Conservation (phyloP, 2,888 invertebrate species). For the Holacanthella duospinosa region DNA sequence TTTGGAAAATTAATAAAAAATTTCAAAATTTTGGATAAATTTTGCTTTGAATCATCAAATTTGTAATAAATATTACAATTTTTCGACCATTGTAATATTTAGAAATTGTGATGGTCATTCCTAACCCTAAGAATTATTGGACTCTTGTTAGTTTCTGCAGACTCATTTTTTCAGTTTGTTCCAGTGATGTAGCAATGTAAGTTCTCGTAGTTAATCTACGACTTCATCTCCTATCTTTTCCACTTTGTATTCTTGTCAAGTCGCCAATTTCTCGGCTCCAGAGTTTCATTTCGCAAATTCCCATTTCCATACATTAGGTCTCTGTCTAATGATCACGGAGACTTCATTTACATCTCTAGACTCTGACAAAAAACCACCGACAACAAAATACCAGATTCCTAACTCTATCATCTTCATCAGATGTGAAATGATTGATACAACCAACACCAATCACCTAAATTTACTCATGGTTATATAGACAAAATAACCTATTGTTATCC, state of each 20-base stretch:
- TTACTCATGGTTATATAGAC: too few relatives aligned
- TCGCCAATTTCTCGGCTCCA: not conserved
- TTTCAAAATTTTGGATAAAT: too few relatives aligned
- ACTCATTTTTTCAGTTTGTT: not conserved
- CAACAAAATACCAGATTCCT: not conserved
- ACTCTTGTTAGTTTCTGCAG: too few relatives aligned
- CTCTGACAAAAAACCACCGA: not conserved
- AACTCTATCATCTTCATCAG: not conserved
- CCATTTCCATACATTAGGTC: not conserved
- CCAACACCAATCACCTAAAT: too few relatives aligned
- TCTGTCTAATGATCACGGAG: constrained; percentile 1
- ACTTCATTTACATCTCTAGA: not conserved
- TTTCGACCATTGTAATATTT: too few relatives aligned
- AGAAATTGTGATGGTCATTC: too few relatives aligned
- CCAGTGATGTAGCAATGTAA: not conserved
- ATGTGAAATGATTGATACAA: not conserved
- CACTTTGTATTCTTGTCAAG: constrained; percentile 11
- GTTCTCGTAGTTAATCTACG: not conserved
- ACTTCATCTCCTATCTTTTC: not conserved
- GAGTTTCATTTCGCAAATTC: not conserved
- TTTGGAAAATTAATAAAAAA: too few relatives aligned
- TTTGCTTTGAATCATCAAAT: too few relatives aligned
- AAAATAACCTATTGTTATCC: too few relatives aligned
- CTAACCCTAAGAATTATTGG: too few relatives aligned
- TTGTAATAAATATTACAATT: too few relatives aligned